Evolutionary conservation across 2,888 invertebrate genomes (phyloP), one percentile per base, ranked within the genome.

Genomic region (Prosapia bicincta): DNA sequence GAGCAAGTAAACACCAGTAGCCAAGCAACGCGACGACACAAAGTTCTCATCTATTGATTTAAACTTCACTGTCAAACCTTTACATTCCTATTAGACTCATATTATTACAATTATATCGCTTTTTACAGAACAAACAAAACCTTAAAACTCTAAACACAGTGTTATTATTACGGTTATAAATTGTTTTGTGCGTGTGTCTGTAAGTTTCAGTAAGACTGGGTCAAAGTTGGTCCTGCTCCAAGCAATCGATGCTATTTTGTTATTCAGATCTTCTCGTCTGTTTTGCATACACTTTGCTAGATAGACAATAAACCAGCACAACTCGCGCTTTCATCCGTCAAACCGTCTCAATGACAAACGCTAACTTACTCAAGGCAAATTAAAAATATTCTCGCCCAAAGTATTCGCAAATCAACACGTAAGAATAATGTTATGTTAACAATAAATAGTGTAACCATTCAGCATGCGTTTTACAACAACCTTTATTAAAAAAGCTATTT

Each of bases 21-120:
- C 79, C 76, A 76, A 73, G 78, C 78, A 78, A 79, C 79, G 77
- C 77, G 70, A 70, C 74, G 70, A 78, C 71, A 76, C 32, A 9
- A 20, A 54, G 54, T 54, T 54, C 69, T 74, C 74, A 54, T 74
- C 74, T 74, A 74, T 74, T 74, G 74, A 74, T 74, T 74, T 74
- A 74, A 74, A 74, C 74, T 74, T 74, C 69, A 69, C 74, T 74
- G 74, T 74, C 74, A 54, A 74, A 69, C 69, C 69, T 69, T 74
- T 74, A 74, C 74, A 74, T 65, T 74, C 54, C 69, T 74, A 74
- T 74, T 74, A 74, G 74, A 69, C 69, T 69, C 69, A 54, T 74
- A 74, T 74, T 74, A 74, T 74, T 74, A 74, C 74, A 74, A 74
- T 74, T 74, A 74, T 74, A 69, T 69, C 74, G 65, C 69, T 69